Conservation (phyloP, 1,140 invertebrate genomes). For the Rhyacophila brunnea region DNA sequence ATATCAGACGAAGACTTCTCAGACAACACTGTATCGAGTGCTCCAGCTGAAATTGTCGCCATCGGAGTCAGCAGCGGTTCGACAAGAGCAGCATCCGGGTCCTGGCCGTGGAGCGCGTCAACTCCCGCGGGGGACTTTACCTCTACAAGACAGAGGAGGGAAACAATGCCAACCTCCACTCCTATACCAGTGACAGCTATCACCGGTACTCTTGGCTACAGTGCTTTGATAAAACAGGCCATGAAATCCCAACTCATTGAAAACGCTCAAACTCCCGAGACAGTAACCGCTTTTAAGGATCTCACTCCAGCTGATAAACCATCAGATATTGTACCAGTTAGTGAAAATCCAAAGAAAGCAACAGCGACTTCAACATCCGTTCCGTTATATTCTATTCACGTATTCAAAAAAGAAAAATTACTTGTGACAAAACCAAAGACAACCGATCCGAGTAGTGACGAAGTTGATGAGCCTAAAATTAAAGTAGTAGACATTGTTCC, state of each 20-base stretch:
- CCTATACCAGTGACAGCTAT: conserved; percentile 11
- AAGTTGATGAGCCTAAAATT: too few species aligned
- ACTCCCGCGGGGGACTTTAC: conserved; percentile 31
- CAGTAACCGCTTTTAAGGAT: background rate
- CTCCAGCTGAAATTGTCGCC: background rate
- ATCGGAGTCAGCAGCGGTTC: conserved; percentile 30
- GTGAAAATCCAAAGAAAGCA: conserved; percentile 25
- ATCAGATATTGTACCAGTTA: conserved; percentile 12
- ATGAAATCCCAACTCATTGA: background rate
- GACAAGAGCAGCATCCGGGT: conserved; percentile 38
- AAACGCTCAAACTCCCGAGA: too few species aligned
- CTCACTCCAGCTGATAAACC: conserved; percentile 9
- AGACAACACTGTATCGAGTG: conserved; percentile 23
- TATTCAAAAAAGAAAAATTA: too few species aligned
- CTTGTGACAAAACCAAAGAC: too few species aligned
- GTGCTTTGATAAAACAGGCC: background rate
- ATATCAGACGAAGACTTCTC: conserved; percentile 43
- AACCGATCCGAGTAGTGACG: too few species aligned
- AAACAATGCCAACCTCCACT: conserved; percentile 20
- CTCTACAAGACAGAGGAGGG: conserved; percentile 27
- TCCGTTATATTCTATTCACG: too few species aligned
- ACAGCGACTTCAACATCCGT: conserved; percentile 13
- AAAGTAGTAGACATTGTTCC: too few species aligned
- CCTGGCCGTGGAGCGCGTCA: conserved; percentile 38
- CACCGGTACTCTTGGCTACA: conserved; percentile 20